Evolutionary conservation across 2,113 vertebrate species (phyloP).

Genomic region (Megaceryle torquata): DNA sequence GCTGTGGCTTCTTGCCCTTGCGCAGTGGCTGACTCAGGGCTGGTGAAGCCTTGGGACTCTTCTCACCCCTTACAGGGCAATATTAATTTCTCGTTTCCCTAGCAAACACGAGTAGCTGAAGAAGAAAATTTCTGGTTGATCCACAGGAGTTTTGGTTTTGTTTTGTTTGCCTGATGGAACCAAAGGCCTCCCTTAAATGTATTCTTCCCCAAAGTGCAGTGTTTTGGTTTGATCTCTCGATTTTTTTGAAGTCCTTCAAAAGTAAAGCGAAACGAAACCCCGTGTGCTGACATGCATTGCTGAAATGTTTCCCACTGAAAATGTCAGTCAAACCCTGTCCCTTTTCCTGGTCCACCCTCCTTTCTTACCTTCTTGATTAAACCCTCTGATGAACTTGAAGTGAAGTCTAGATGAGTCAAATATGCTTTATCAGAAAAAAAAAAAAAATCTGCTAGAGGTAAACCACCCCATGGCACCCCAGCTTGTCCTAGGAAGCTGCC

Average conservation of each 20-base stretch:
- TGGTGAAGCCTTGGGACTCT: not conserved
- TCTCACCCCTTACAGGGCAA: not conserved
- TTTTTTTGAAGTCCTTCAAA: not conserved
- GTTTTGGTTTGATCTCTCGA: not conserved
- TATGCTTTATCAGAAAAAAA: not conserved
- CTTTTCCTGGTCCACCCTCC: not conserved
- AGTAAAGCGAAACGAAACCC: not conserved
- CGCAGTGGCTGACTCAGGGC: rapidly evolving
- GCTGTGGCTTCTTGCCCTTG: not conserved
- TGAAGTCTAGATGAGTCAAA: not conserved
- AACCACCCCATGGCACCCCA: not conserved
- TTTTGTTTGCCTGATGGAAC: not conserved
- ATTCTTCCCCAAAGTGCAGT: rapidly evolving
- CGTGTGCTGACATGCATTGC: rapidly evolving
- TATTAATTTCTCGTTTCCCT: not conserved
- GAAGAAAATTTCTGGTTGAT: not conserved
- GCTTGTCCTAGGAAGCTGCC: not conserved
- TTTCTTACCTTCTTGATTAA: not conserved
- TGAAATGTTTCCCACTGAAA: not conserved
- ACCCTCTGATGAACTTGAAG: not conserved
- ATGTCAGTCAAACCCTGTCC: not conserved
- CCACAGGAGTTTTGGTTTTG: not conserved
- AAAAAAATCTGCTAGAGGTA: not conserved
- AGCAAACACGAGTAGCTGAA: not conserved
- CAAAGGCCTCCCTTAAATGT: not conserved